Conservation (phyloP, 2,797 vertebrate species). For the Borostomias antarcticus region DNA sequence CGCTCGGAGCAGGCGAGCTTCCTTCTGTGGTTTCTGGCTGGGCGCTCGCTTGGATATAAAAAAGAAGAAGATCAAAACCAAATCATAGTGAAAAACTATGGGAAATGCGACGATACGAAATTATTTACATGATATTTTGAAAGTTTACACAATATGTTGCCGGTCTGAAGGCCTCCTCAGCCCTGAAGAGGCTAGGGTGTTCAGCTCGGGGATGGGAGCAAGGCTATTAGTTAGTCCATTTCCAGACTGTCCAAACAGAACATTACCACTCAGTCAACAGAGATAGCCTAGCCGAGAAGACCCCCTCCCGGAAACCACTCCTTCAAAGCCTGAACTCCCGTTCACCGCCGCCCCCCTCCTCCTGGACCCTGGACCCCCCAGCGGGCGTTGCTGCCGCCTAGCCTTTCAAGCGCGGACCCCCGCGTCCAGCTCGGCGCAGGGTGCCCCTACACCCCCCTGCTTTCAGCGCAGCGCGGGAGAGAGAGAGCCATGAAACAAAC, state of each 20-base stretch:
- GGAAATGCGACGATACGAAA: too few species aligned
- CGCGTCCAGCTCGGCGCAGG: conserved; percentile 30
- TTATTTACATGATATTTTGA: too few species aligned
- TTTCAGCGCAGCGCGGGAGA: conserved; percentile 13
- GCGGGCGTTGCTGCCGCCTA: conserved; percentile 35
- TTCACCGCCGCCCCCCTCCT: conserved; percentile 44
- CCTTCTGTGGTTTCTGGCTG: too few species aligned
- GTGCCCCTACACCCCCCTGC: conserved; percentile 15
- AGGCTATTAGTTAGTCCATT: too few species aligned
- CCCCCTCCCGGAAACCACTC: neutral
- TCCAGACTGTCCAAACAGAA: too few species aligned
- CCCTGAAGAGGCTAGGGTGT: too few species aligned
- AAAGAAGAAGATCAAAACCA: neutral
- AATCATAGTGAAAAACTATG: too few species aligned
- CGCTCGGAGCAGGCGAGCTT: too few species aligned
- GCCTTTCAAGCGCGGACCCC: conserved; percentile 42
- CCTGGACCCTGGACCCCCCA: conserved; percentile 33
- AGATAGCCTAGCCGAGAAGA: neutral
- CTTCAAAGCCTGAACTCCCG: conserved; percentile 57
- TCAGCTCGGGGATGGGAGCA: too few species aligned
- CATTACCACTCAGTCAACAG: neutral
- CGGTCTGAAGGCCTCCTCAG: too few species aligned
- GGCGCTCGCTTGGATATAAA: too few species aligned
- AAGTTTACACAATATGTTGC: too few species aligned
- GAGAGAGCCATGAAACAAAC: conserved; percentile 43